Percentiles rank a stretch among this genome's conserved stretches.
phyloP scores from a whole-genome alignment of 2,113 vertebrate genomes.

The Malurus elegans region DNA sequence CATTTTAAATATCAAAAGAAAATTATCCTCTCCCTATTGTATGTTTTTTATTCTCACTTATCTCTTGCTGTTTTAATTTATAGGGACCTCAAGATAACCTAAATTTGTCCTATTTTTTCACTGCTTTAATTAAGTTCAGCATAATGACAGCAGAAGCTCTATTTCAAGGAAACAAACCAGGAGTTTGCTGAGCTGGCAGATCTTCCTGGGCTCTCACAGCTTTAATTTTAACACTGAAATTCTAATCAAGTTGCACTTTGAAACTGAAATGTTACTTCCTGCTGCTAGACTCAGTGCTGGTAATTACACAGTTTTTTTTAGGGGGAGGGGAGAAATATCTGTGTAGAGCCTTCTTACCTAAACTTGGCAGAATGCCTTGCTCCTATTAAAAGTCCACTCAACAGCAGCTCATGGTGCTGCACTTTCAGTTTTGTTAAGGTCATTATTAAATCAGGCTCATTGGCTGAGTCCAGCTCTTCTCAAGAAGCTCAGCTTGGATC shows the following conservation, averaged over 20 bases:
- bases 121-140: neutral
- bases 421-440: neutral
- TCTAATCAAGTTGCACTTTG: constrained; percentile 33
- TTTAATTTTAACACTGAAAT: constrained; percentile 35
- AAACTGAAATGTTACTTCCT: constrained; percentile 29
- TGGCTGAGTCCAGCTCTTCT: neutral
- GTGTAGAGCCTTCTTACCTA: neutral
- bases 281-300: neutral
- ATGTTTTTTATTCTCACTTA: neutral
- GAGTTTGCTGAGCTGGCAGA: constrained; percentile 17
- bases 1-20: neutral
- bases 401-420: neutral
- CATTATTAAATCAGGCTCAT: neutral
- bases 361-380: neutral
- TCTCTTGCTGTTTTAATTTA: neutral
- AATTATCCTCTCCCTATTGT: neutral
- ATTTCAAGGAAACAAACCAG: neutral
- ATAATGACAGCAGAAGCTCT: neutral
- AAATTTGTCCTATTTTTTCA: neutral
- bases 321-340: neutral
- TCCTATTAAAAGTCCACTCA: neutral
- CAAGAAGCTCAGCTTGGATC: neutral
- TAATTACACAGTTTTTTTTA: neutral
- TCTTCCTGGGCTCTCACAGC: neutral
- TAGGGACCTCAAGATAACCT: neutral